phyloP scores from a whole-genome alignment of 1,140 invertebrate species.

The Whitmania pigra region DNA sequence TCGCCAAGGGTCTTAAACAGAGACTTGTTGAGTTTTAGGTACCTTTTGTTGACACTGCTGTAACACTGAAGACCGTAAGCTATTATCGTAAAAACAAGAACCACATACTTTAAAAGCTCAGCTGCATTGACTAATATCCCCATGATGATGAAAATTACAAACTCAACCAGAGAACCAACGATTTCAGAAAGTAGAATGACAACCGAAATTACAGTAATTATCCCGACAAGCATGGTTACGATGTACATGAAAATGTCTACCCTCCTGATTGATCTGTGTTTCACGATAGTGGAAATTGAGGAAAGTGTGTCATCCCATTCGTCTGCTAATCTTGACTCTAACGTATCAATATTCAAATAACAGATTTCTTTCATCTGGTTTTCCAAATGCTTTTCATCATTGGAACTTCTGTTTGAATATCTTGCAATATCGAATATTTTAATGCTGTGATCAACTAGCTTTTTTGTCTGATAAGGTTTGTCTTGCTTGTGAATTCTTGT shows the following conservation, averaged over 20 bases:
- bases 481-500: neutral
- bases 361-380: constrained; percentile 8
- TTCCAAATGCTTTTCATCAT: neutral
- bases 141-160: constrained; percentile 40
- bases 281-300: neutral
- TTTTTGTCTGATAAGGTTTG: constrained; percentile 15
- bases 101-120: constrained; percentile 36
- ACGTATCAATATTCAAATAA: constrained; percentile 27
- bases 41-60: constrained; percentile 39
- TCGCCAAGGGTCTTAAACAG: constrained; percentile 37
- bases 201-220: constrained; percentile 33
- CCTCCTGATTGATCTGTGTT: neutral
- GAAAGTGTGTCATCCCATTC: neutral
- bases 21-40: constrained; percentile 37
- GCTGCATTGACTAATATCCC: constrained; percentile 40
- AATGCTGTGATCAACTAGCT: constrained; percentile 16
- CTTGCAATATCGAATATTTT: constrained; percentile 17
- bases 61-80: constrained; percentile 41
- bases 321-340: constrained; percentile 5
- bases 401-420: neutral
- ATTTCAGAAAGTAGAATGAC: constrained; percentile 34
- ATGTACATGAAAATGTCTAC: constrained; percentile 27
- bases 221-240: constrained; percentile 30
- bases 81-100: constrained; percentile 36
- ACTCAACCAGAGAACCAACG: constrained; percentile 34